Conservation (phyloP, 2,797 vertebrate genomes). For the Ceryle rudis region DNA sequence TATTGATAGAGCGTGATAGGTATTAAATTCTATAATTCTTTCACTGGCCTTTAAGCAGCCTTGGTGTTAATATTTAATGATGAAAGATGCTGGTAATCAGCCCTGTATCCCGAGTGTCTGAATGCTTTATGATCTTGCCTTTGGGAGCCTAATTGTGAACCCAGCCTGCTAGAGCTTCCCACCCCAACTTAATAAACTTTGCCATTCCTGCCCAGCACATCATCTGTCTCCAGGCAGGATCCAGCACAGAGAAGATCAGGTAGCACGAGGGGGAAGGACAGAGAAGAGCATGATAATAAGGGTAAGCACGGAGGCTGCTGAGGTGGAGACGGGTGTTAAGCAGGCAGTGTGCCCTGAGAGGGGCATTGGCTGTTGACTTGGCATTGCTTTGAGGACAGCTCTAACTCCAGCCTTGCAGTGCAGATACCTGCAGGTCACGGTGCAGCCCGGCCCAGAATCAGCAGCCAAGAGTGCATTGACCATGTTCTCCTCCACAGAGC, state of each 20-base stretch:
- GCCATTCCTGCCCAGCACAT: conserved; percentile 20
- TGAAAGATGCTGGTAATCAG: conserved; percentile 82
- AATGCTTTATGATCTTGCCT: conserved; percentile 80
- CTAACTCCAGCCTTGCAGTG: neutral
- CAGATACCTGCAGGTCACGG: neutral
- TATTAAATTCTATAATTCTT: conserved; percentile 83
- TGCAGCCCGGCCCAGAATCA: neutral
- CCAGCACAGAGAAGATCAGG: neutral
- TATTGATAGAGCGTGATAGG: conserved; percentile 73
- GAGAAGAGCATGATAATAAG: neutral
- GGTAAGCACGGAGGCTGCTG: neutral
- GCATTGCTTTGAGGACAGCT: neutral
- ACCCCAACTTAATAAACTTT: conserved; percentile 72
- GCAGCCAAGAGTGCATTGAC: accelerated
- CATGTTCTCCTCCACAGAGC: accelerated
- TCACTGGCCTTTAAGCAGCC: conserved; percentile 77
- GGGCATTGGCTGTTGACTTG: accelerated
- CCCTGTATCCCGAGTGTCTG: conserved; percentile 74
- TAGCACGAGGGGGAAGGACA: neutral
- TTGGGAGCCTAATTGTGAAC: conserved; percentile 78
- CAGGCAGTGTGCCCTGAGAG: neutral
- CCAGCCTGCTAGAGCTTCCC: conserved; percentile 61
- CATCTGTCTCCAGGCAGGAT: conserved; percentile 57
- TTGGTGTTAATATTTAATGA: conserved; percentile 81
- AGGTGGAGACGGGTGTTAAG: accelerated